Conservation (phyloP, 2,888 invertebrate species). For the Lamproptera curius region DNA sequence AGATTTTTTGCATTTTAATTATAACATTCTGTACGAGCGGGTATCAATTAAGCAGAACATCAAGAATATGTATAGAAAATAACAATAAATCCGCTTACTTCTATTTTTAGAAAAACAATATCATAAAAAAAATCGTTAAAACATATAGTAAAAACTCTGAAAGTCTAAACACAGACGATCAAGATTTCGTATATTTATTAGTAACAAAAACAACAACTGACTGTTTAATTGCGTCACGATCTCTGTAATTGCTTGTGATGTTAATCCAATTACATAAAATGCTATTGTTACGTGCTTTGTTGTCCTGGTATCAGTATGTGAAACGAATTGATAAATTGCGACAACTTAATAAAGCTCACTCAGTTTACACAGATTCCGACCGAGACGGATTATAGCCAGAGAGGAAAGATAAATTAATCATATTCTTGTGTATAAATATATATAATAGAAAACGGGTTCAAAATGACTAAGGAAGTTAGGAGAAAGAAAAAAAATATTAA, state of each 20-base stretch:
- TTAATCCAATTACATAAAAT: conserved; percentile 13
- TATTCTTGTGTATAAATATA: no score
- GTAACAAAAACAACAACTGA: no score
- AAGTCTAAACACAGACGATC: no score
- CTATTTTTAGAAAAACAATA: no score
- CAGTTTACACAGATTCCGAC: conserved; percentile 2
- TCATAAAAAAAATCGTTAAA: no score
- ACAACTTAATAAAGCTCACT: conserved; percentile 20
- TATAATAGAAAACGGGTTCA: neutral
- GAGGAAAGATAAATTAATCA: neutral
- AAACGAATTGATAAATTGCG: conserved; percentile 16
- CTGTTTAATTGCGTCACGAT: neutral
- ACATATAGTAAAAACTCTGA: no score
- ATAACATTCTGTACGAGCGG: no score
- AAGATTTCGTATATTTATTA: no score
- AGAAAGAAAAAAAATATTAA: neutral
- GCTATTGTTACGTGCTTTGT: conserved; percentile 6
- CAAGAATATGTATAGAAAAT: no score
- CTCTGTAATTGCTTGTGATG: conserved; percentile 4
- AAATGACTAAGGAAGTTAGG: neutral
- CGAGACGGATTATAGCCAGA: neutral
- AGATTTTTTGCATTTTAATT: no score
- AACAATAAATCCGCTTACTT: no score
- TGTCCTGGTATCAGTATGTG: conserved; percentile 10
- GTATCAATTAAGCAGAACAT: no score